Evolutionary conservation across 1,140 invertebrate genomes (phyloP).

Genomic region (Drosophila suzukii): DNA sequence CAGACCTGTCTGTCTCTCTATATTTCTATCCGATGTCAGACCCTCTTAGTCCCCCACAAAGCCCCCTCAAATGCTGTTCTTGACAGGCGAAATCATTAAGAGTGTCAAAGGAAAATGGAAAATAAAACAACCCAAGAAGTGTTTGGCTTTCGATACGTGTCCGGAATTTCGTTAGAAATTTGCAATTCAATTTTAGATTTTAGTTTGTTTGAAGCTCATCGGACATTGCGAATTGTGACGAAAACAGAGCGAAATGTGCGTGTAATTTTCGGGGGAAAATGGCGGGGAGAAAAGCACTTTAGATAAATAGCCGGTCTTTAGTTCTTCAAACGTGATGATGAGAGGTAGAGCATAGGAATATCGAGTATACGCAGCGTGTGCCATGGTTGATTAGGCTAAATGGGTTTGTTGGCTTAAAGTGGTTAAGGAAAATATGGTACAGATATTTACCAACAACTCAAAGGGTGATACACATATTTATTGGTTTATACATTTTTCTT

Average conservation of each 20-base stretch:
- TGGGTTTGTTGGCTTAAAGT: slow-evolving; percentile 16
- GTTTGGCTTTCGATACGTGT: slow-evolving; percentile 49
- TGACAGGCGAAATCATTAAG: slow-evolving; percentile 79
- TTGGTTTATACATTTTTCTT: too few species aligned
- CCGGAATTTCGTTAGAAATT: slow-evolving; percentile 70
- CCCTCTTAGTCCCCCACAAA: slow-evolving; percentile 10
- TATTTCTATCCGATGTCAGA: slow-evolving; percentile 12
- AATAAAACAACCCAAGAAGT: slow-evolving; percentile 34
- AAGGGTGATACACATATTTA: too few species aligned
- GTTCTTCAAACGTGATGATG: slow-evolving; percentile 1
- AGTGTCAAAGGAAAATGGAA: slow-evolving; percentile 69
- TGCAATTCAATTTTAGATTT: slow-evolving; percentile 71
- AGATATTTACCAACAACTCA: background rate
- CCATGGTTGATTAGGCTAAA: slow-evolving; percentile 9
- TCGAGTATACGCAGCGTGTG: slow-evolving; percentile 44
- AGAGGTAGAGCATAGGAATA: background rate
- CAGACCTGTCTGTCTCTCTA: slow-evolving; percentile 54
- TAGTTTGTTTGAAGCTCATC: slow-evolving; percentile 22
- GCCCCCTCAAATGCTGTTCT: slow-evolving; percentile 23
- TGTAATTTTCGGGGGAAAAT: slow-evolving; percentile 6
- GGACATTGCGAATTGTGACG: slow-evolving; percentile 54
- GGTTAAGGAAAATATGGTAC: background rate
- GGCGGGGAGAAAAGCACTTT: slow-evolving; percentile 14
- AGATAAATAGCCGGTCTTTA: slow-evolving; percentile 30
- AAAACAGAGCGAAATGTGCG: slow-evolving; percentile 20